phyloP scores from a whole-genome alignment of 2,113 vertebrate species.

The Amazona vittata region DNA sequence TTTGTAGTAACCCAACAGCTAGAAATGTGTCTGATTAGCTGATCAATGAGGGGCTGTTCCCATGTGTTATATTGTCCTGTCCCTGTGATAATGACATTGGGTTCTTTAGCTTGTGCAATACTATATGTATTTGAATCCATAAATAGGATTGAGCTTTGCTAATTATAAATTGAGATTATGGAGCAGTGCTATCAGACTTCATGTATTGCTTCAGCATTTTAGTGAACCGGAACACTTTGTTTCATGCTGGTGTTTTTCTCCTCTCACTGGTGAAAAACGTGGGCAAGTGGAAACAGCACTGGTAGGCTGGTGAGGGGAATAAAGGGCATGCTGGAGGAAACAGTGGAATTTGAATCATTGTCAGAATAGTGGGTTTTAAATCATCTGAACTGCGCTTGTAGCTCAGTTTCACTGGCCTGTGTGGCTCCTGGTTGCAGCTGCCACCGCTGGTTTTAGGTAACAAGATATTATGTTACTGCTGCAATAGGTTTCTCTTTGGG shows the following conservation, averaged over 20 bases:
- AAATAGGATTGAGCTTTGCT: constrained; percentile 24
- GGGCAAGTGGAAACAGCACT: not conserved
- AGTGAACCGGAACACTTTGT: not conserved
- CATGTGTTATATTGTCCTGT: not conserved
- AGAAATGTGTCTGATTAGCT: not conserved
- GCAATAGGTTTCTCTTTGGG: not conserved
- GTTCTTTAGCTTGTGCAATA: not conserved
- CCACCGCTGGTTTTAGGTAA: not conserved
- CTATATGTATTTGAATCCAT: not conserved
- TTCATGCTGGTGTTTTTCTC: not conserved
- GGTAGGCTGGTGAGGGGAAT: not conserved
- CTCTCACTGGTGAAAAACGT: not conserved
- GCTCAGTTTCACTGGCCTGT: not conserved
- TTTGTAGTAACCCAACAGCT: constrained; percentile 6
- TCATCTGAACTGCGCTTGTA: not conserved
- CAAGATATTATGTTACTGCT: not conserved
- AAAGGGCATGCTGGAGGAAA: not conserved
- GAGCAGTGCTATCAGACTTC: not conserved
- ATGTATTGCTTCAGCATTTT: constrained; percentile 1
- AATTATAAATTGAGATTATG: not conserved
- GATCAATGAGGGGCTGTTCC: not conserved
- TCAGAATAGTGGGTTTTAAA: not conserved
- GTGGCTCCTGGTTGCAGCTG: not conserved
- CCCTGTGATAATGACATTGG: not conserved
- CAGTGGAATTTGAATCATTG: not conserved